phyloP scores from a whole-genome alignment of 2,113 vertebrate genomes.

The Numenius arquata region DNA sequence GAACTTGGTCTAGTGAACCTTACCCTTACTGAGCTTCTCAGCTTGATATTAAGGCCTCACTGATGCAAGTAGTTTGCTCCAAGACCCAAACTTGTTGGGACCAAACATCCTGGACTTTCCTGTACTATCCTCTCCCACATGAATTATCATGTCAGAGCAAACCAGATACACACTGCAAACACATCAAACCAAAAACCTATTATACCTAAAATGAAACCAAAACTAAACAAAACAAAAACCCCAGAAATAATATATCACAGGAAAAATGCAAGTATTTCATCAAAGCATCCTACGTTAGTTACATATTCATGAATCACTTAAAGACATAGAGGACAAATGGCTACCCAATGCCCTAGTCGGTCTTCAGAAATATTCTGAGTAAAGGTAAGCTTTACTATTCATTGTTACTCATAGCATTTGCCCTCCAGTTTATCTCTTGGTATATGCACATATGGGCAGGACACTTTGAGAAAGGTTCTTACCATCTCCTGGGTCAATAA shows the following conservation, averaged over 20 bases:
- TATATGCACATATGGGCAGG: background rate
- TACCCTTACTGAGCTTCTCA: background rate
- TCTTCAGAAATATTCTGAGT: background rate
- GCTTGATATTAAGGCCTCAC: background rate
- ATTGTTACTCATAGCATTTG: background rate
- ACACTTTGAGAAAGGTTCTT: background rate
- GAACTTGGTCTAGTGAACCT: background rate
- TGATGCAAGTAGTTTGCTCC: background rate
- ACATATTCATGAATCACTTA: background rate
- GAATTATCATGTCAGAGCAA: background rate
- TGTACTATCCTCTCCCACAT: background rate
- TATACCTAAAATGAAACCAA: background rate
- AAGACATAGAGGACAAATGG: background rate
- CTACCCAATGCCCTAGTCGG: background rate
- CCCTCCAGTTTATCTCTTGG: background rate
- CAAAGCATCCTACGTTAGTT: background rate
- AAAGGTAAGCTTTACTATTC: background rate
- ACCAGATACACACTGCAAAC: background rate
- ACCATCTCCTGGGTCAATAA: slow-evolving; percentile 92
- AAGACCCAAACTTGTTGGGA: background rate
- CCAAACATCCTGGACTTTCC: background rate
- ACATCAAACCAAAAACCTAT: background rate
- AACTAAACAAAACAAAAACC: background rate
- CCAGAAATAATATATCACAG: background rate
- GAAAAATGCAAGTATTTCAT: background rate